Evolutionary conservation across 1,140 invertebrate genomes (phyloP).

Genomic region (Pentalonia nigronervosa): DNA sequence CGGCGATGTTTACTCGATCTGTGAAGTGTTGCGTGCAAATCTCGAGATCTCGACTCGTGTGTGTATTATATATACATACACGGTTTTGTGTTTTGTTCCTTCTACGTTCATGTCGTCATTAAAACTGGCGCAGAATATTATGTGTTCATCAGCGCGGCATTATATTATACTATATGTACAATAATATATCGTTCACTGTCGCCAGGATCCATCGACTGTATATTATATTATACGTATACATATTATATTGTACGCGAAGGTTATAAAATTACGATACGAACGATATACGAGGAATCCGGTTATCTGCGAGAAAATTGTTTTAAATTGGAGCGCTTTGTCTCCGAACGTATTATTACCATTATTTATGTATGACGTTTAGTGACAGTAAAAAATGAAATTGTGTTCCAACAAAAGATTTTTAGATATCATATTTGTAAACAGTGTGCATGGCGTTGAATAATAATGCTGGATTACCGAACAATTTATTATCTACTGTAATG

Average conservation of each 20-base stretch:
- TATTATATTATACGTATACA: too few species aligned
- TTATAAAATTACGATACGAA: not conserved
- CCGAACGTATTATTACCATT: not conserved
- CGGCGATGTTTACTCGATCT: not conserved
- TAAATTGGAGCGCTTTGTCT: not conserved
- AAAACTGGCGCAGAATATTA: not conserved
- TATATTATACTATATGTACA: not conserved
- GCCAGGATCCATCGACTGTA: not conserved
- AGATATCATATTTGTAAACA: slow-evolving; percentile 16
- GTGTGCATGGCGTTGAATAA: slow-evolving; percentile 33
- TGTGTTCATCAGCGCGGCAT: not conserved
- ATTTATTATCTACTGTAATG: not conserved
- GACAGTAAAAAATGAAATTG: slow-evolving; percentile 27
- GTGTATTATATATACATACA: not conserved
- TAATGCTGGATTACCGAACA: slow-evolving; percentile 36
- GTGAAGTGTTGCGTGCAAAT: slow-evolving; percentile 16
- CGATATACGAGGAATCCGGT: slow-evolving; percentile 7
- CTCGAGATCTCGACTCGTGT: not conserved
- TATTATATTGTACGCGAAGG: not conserved
- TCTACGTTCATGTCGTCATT: not conserved
- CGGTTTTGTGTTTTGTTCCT: not conserved
- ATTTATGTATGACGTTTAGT: not conserved
- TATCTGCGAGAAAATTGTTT: not conserved
- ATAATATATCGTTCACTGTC: not conserved
- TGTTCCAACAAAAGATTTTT: slow-evolving; percentile 4